Evolutionary conservation across 2,797 vertebrate genomes (phyloP).

Genomic region (Lagocephalus sceleratus): DNA sequence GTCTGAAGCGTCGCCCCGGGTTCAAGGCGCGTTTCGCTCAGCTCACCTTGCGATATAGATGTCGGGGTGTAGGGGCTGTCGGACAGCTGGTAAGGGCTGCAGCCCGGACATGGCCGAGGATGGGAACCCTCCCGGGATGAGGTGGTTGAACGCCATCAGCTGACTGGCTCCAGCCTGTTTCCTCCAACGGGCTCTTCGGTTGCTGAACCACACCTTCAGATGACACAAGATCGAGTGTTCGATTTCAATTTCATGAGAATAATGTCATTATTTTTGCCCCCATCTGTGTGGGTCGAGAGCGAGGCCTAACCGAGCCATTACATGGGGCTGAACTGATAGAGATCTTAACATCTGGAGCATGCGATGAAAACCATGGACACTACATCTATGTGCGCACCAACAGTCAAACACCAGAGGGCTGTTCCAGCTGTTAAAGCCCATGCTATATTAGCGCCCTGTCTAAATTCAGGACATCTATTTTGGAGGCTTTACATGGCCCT

Average conservation of each 20-base stretch:
- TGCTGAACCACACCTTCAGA: constrained; percentile 98
- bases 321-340: constrained; percentile 49
- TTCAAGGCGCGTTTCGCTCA: neutral
- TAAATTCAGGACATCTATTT: constrained; percentile 50
- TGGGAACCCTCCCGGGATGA: constrained; percentile 97
- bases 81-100: constrained; percentile 92
- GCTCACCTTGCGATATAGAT: constrained; percentile 90
- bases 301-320: constrained; percentile 22
- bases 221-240: constrained; percentile 1
- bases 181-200: constrained; percentile 96
- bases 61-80: constrained; percentile 94
- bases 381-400: constrained; percentile 60
- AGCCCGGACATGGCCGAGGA: constrained; percentile 93
- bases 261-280: neutral
- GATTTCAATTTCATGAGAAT: neutral
- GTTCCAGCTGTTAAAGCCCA: constrained; percentile 50
- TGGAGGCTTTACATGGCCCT: constrained; percentile 31
- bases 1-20: neutral
- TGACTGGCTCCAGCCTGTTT: constrained; percentile 99
- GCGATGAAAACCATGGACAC: constrained; percentile 54
- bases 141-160: constrained; percentile 98
- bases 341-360: constrained; percentile 62
- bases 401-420: constrained; percentile 42
- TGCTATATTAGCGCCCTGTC: constrained; percentile 50
- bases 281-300: constrained; percentile 7